Conservation (phyloP, 2,797 vertebrate genomes). For the Sebastes trivittatus region DNA sequence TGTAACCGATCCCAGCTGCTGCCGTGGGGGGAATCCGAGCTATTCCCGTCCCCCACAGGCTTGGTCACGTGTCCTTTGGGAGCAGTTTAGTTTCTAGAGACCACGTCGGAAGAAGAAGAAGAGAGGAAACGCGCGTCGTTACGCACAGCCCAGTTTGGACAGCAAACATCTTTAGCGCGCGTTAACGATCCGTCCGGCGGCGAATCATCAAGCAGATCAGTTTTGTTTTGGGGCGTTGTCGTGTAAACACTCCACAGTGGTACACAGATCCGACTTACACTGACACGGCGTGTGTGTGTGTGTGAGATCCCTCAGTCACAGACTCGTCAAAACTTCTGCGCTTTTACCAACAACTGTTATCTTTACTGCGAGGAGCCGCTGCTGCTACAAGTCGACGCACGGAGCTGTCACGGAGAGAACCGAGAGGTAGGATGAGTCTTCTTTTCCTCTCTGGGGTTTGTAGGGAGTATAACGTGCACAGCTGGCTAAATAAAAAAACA, state of each 20-base stretch:
- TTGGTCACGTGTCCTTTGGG: constrained; percentile 83
- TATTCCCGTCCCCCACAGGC: constrained; percentile 75
- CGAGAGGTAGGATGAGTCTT: constrained; percentile 66
- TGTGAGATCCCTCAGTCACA: constrained; percentile 24
- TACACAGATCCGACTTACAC: constrained; percentile 3
- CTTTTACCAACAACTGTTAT: constrained; percentile 19
- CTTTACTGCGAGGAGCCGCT: constrained; percentile 31
- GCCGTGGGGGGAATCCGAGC: constrained; percentile 56
- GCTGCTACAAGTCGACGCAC: constrained; percentile 40
- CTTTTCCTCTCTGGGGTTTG: not conserved
- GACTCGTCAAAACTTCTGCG: constrained; percentile 70
- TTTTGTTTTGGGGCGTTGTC: constrained; percentile 61
- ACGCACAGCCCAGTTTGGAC: constrained; percentile 60
- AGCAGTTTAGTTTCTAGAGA: constrained; percentile 65
- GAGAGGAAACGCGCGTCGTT: constrained; percentile 59
- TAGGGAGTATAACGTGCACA: not conserved
- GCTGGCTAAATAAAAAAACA: not conserved
- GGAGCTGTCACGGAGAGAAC: constrained; percentile 50
- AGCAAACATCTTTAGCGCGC: constrained; percentile 52
- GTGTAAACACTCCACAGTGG: not conserved
- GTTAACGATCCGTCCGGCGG: constrained; percentile 32
- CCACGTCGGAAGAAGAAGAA: constrained; percentile 18
- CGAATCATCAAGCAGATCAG: constrained; percentile 31
- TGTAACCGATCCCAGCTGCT: constrained; percentile 78
- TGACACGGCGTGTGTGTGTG: constrained; percentile 10